A percentile compares a stretch with the other conserved stretches of the same genome.
phyloP scores from a whole-genome alignment of 92 coral and sea anemone species.

The Parazoanthus swiftii region DNA sequence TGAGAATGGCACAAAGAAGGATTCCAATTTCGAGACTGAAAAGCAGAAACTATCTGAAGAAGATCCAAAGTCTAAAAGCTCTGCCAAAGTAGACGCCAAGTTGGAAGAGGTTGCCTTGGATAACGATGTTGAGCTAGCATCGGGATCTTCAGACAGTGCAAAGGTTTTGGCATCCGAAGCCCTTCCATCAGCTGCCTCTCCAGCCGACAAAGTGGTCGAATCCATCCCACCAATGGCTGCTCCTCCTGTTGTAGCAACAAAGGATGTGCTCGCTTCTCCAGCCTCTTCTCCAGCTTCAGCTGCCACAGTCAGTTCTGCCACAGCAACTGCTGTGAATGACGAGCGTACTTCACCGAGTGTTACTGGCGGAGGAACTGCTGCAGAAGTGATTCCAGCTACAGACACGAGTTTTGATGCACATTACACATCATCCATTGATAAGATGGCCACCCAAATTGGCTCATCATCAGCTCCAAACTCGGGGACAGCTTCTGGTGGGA shows the following conservation, averaged over 20 bases:
- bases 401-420: conserved; percentile 40
- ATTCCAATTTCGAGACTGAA: neutral
- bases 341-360: conserved; percentile 43
- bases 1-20: conserved; percentile 3
- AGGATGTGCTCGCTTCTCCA: conserved; percentile 16
- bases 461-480: conserved; percentile 34
- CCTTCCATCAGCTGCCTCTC: neutral
- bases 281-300: conserved; percentile 21
- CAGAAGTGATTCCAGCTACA: neutral
- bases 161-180: neutral
- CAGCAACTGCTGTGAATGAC: conserved; percentile 53
- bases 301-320: conserved; percentile 38
- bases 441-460: conserved; percentile 43
- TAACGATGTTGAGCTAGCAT: neutral
- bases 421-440: conserved; percentile 23
- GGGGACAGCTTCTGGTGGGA: conserved; percentile 42
- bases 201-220: neutral
- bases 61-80: neutral
- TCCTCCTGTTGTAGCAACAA: conserved; percentile 19
- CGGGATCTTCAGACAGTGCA: neutral
- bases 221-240: conserved; percentile 36
- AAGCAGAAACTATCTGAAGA: neutral
- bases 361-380: conserved; percentile 25
- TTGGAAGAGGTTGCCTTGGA: neutral
- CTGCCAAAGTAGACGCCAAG: conserved; percentile 2